Evolutionary conservation across 2,797 vertebrate species (phyloP).

Genomic region (Scolopax bukidnonensis): DNA sequence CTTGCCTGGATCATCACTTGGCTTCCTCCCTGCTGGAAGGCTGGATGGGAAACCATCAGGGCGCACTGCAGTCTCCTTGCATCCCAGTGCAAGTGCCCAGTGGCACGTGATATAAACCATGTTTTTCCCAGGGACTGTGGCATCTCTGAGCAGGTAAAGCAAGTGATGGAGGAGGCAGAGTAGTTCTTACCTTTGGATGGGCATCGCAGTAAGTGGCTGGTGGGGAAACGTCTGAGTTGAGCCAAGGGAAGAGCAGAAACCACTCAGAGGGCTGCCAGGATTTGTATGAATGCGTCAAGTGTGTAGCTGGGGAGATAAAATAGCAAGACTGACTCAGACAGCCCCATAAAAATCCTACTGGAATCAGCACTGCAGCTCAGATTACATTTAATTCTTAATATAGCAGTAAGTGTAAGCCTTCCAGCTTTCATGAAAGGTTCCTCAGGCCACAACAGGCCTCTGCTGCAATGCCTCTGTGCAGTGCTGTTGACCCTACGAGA

Average conservation of each 20-base stretch:
- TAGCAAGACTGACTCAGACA: not conserved
- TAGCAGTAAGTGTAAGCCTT: not conserved
- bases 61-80: not conserved
- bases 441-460: not conserved
- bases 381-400: slow-evolving; percentile 35
- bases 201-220: not conserved
- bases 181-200: not conserved
- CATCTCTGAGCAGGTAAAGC: not conserved
- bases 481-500: not conserved
- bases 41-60: not conserved
- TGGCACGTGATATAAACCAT: not conserved
- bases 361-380: not conserved
- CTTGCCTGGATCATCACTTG: accelerated
- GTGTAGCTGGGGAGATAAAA: not conserved
- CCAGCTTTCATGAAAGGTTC: not conserved
- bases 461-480: not conserved
- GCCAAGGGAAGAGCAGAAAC: not conserved
- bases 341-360: not conserved
- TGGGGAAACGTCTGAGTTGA: not conserved
- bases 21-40: not conserved
- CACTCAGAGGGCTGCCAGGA: not conserved
- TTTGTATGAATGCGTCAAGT: not conserved
- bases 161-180: not conserved
- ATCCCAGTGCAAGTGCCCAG: not conserved
- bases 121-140: not conserved